These are phyloP conservation scores for Himalopsyche japonica DNA, from an alignment of 2,888 invertebrate species.

Conservation along the genomic window DNA sequence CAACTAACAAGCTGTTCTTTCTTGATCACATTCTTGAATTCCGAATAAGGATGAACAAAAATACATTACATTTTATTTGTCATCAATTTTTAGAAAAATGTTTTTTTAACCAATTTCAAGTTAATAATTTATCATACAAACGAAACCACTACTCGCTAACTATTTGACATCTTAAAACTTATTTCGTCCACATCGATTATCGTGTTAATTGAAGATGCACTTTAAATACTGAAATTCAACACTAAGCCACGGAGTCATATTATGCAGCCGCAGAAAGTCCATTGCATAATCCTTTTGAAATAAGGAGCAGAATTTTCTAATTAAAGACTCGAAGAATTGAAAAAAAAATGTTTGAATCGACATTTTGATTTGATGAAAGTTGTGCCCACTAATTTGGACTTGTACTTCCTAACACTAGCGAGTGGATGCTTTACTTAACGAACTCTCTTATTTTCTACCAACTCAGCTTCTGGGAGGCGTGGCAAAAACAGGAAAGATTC, in stretches of 20 bases:
- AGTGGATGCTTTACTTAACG: not conserved
- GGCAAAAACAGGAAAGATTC: not conserved
- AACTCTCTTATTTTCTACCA: not conserved
- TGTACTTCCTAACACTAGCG: not conserved
- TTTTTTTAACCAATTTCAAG: too few species aligned
- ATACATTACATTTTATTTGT: too few species aligned
- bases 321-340: not conserved
- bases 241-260: not conserved
- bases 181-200: too few species aligned
- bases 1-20: too few species aligned
- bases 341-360: not conserved
- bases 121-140: too few species aligned
- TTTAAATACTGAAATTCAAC: too few species aligned
- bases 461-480: not conserved
- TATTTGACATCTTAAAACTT: too few species aligned
- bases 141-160: too few species aligned
- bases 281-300: not conserved
- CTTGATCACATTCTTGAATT: too few species aligned
- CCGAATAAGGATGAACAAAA: too few species aligned
- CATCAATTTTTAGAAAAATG: too few species aligned
- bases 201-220: too few species aligned
- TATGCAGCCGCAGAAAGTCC: not conserved
- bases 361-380: not conserved
- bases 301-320: not conserved
- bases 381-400: not conserved